Conservation (phyloP, 2,888 invertebrate genomes). For the Pyrocoelia pectoralis region DNA sequence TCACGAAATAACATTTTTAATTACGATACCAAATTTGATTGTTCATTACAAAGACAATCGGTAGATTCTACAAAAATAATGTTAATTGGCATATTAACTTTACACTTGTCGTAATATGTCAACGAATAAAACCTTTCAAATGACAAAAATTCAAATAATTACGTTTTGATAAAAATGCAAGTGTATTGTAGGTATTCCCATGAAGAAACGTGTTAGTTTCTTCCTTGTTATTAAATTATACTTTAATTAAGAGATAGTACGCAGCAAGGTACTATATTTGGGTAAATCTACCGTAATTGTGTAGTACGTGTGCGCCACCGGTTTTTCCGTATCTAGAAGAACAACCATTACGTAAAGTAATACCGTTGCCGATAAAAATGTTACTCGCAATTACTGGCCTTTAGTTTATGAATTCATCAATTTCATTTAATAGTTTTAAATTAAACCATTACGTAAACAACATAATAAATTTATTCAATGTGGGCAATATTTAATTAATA, state of each 20-base stretch:
- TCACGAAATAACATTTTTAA: background rate
- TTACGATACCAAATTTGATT: background rate
- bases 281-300: slow-evolving; percentile 47
- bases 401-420: background rate
- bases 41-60: background rate
- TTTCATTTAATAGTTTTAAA: background rate
- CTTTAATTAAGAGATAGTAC: slow-evolving; percentile 39
- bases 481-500: too few species aligned
- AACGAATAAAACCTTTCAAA: background rate
- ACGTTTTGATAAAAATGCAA: slow-evolving; percentile 13
- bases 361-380: slow-evolving; percentile 13
- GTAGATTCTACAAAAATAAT: background rate
- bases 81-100: background rate
- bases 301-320: slow-evolving; percentile 50
- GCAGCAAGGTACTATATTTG: slow-evolving; percentile 45
- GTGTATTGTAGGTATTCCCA: slow-evolving; percentile 25
- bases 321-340: slow-evolving; percentile 41
- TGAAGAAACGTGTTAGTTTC: slow-evolving; percentile 29
- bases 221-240: slow-evolving; percentile 41
- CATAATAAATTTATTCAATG: too few species aligned
- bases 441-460: background rate
- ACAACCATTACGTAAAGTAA: background rate
- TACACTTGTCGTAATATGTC: background rate
- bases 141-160: slow-evolving; percentile 10
- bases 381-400: background rate